Base-by-base conservation (phyloP, 2,888 invertebrate species). In the Lepidocyrtinus sp. region DNA sequence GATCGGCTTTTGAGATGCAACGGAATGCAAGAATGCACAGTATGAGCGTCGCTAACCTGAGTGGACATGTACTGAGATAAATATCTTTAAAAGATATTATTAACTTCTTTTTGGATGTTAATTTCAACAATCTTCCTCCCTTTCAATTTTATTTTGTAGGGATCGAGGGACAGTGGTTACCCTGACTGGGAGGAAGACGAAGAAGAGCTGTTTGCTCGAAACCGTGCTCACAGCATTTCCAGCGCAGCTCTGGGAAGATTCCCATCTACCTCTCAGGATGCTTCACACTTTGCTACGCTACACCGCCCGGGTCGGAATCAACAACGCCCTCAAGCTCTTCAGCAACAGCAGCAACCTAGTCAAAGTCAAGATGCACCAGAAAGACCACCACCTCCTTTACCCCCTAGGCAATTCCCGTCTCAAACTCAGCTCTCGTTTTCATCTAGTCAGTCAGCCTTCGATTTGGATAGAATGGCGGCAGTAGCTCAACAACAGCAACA, bases 161-260 rank as follows among this genome's bases (percentile, higher is more conserved):
- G 88, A 67, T 88, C 89, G 25, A 89, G 89, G 80, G 89, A 90
- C 82, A 89, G 88, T 83, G 89, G 89, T 19, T 90, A 89, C 86
- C 89, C 89, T 15, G 90, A 89, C 75, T 90, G 90, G 89, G 90
- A 90, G 75, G 87, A 87, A 21, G 85, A 85, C 3, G 83, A 85
- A 68, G 85, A 86, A 1, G 84, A 86, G 3, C 81, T 84, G n/a
- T 85, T 85, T 19, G 77, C 84, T 55, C 68, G 88, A 87, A 45
- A 87, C 89, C 36, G 90, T 89, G 1, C 90, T 89, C 71, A 90
- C 90, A 0, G 90, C 91, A 15, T 86, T 55, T 86, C 87, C 9
- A 68, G 85, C 71, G 76, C 75, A 0, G 82, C 83, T 25, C 73
- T 85, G 0, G 84, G 83, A 9, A 82, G 85, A 64, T 85, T 77